Base-by-base conservation (phyloP, 2,113 vertebrate species). In the Myotis davidii region DNA sequence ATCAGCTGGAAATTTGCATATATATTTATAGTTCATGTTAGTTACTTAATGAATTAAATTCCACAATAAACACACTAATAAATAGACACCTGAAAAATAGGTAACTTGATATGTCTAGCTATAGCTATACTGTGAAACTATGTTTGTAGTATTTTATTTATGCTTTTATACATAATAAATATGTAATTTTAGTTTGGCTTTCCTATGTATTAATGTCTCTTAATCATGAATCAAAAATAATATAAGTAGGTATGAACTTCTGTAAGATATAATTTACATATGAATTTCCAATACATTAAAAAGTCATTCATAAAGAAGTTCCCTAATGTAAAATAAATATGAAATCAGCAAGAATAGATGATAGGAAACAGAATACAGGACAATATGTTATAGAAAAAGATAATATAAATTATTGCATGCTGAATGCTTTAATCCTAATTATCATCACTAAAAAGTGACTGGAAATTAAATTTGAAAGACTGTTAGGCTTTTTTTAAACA, bases 1-100 rank as follows among this genome's bases (percentile, higher is more conserved):
- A 91, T 96, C 92, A 95, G 86, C 76, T 94, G 14, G 65, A 95
- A 93, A 96, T 95, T 94, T 94, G 86, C 52, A 91, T 93, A 42
- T 42, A 48, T 91, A 88, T 95, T 96, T 94, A 91, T 94, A 95
- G 52, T 87, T 37, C 79, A 73, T 81, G 73, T 70, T 81, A 65
- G 64, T 90, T 91, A 86, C 65, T 86, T 94, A 93, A 83, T 93
- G 79, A 96, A 95, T 94, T 94, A 94, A 93, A 93, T 92, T 54
- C 77, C 65, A 95, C 72, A 91, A n/a, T 96, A 92, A 74, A 84
- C 73, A 82, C 37, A 89, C 27, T 70, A 88, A 79, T 86, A 96
- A 95, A 91, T 42, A 79, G 34, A 29, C 18, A 94, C 59, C 67
- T 78, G 84, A 27, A 93, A 88, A 54, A 89, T 50, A 88, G 87